These are phyloP conservation scores for Melanotaenia trifasciata DNA, from an alignment of 2,797 vertebrate genomes.

Conservation along the genomic window DNA sequence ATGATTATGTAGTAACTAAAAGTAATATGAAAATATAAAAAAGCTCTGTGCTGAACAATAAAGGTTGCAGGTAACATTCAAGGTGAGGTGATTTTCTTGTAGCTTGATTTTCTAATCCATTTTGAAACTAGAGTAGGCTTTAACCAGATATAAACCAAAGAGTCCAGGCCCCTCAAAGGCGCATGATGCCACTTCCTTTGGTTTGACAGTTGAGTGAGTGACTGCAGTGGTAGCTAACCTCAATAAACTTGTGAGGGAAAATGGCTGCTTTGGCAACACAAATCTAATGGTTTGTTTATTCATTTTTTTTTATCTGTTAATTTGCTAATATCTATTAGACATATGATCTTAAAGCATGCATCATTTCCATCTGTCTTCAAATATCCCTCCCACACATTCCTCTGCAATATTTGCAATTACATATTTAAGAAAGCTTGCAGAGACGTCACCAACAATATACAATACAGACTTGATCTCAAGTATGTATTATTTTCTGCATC, in stretches of 20 bases:
- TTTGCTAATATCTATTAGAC: constrained; percentile 3
- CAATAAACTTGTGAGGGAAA: constrained; percentile 1
- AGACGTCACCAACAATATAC: neutral
- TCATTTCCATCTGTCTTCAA: constrained; percentile 8
- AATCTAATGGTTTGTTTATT: neutral
- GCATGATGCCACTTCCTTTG: constrained; percentile 65
- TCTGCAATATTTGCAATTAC: neutral
- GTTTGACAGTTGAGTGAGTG: constrained; percentile 64
- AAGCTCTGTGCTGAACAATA: neutral
- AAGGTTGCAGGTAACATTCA: constrained; percentile 46
- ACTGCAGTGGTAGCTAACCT: constrained; percentile 33
- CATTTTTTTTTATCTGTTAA: neutral
- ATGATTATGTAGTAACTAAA: constrained; percentile 7
- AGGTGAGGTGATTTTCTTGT: constrained; percentile 45
- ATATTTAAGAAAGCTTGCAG: neutral
- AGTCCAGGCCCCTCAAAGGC: constrained; percentile 8
- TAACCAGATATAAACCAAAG: constrained; percentile 32
- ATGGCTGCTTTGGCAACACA: constrained; percentile 4
- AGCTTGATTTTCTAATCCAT: constrained; percentile 5
- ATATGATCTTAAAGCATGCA: neutral
- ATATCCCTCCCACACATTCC: neutral
- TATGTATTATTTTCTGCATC: neutral
- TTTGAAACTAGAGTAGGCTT: constrained; percentile 12
- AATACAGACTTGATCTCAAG: neutral
- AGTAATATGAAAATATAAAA: constrained; percentile 18